Evolutionary conservation across 2,113 vertebrate genomes (phyloP), one percentile per base, ranked within the genome.

Genomic region (Ginglymostoma cirratum): DNA sequence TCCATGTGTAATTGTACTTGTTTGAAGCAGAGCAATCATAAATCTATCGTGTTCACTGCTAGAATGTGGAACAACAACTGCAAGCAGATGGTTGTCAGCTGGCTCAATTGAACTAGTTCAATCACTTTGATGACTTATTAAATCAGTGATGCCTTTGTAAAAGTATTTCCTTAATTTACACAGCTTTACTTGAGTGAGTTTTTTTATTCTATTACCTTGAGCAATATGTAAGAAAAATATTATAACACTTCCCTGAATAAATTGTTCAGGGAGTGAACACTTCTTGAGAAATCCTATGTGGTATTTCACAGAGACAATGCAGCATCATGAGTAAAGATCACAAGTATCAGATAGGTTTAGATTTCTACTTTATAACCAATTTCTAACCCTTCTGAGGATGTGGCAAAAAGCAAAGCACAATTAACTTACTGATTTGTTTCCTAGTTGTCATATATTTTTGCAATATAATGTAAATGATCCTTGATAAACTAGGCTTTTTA

Each of bases 21-120:
- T 38, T 93, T 66, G 52, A 89, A 87, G 52, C 48, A 10, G 48
- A 52, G 52, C 3, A 24, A 87, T 87, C 85, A 30, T 10, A 55
- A 30, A 87, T 87, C 48, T 87, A 52, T 87, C 30, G 55, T 67
- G 61, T 67, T 93, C 61, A 93, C 61, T 38, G 65, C 34, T 93
- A 52, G 61, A 93, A 67, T 94, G 92, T 42, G 23, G 45, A 23
- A 95, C 94, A 95, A 95, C 2, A 95, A 72, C 45, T 95, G 67
- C 66, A 95, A 72, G 69, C 94, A 95, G 94, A 76, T 95, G 94
- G 94, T 52, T 95, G 69, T 95, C 94, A 95, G 15, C 12, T 34
- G 42, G 45, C 52, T 95, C 69, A 95, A 95, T 19, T 72, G 76
- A 95, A 30, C 38, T 45, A 95, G 94, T 95, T 95, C 94, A 95